Evolutionary conservation across 2,113 vertebrate species (phyloP).

Genomic region (Peromyscus leucopus): DNA sequence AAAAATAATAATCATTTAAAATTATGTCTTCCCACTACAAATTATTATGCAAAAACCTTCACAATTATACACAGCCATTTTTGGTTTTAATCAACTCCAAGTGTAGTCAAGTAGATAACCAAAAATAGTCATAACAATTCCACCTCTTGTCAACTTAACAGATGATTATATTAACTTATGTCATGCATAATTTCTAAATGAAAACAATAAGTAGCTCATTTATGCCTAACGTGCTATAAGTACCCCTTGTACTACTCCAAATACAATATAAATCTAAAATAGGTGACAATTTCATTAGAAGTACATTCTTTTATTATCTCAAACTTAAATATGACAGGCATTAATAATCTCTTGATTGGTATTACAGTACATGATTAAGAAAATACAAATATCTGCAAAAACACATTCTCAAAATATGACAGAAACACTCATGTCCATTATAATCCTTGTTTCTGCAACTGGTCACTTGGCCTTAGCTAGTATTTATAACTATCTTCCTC

Average conservation of each 20-base stretch:
- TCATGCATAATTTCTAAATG: background rate
- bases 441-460: background rate
- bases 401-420: background rate
- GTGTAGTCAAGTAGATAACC: background rate
- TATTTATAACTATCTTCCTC: background rate
- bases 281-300: background rate
- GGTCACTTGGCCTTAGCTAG: background rate
- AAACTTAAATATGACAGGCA: background rate
- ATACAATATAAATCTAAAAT: background rate
- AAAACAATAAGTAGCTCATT: background rate
- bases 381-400: background rate
- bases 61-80: background rate
- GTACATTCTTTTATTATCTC: background rate
- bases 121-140: background rate
- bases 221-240: background rate
- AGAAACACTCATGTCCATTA: background rate
- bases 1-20: background rate
- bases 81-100: background rate
- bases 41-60: background rate
- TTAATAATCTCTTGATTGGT: background rate
- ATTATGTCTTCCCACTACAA: background rate
- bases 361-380: background rate
- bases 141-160: background rate
- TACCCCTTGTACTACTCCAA: background rate
- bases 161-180: background rate